Evolutionary conservation across 2,113 vertebrate genomes (phyloP).

Genomic region (Apistogramma diplotaenia): DNA sequence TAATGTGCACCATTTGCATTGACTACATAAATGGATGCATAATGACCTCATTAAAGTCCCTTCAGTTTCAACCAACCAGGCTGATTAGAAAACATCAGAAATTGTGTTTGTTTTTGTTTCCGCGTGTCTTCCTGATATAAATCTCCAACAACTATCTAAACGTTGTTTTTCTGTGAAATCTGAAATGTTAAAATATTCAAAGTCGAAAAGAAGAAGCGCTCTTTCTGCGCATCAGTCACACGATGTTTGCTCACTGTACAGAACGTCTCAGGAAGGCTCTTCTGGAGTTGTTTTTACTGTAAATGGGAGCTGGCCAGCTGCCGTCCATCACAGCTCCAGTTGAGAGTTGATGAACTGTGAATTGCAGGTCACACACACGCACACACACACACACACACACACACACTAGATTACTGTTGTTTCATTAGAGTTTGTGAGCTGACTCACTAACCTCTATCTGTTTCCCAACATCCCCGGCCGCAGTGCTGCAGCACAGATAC

Average conservation of each 20-base stretch:
- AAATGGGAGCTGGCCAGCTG: conserved; percentile 3
- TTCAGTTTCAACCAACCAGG: not conserved
- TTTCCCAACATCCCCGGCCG: conserved; percentile 14
- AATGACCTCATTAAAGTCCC: not conserved
- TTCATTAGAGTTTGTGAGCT: not conserved
- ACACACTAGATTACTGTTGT: not conserved
- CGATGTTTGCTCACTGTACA: not conserved
- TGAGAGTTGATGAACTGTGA: conserved; percentile 10
- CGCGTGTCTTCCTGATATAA: not conserved
- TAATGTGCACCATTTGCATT: not conserved
- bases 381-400: not conserved
- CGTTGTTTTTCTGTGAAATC: not conserved
- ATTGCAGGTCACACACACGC: not conserved
- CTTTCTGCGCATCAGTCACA: not conserved
- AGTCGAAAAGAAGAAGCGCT: not conserved
- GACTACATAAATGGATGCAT: not conserved
- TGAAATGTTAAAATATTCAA: not conserved
- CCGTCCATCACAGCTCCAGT: not conserved
- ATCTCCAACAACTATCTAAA: not conserved
- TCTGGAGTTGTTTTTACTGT: conserved; percentile 1
- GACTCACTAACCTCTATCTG: conserved; percentile 36
- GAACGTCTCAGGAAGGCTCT: not conserved
- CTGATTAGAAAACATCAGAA: conserved; percentile 1
- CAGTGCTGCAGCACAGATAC: not conserved
- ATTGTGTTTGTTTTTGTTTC: not conserved